Base-by-base conservation (phyloP, 2,888 invertebrate genomes). In the Cataglyphis rosenhaueri region DNA sequence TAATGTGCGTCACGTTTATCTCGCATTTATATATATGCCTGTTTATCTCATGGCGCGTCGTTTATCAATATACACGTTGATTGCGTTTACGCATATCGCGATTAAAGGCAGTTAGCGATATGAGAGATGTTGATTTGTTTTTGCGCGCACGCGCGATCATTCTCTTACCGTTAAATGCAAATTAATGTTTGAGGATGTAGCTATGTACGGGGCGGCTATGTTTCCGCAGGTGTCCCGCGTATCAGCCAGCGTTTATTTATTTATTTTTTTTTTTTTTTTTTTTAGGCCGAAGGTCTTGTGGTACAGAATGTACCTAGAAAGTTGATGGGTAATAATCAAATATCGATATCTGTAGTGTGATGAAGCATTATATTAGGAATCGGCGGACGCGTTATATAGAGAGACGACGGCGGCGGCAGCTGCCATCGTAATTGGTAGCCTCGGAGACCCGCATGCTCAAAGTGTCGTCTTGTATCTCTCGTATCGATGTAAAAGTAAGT, bases 351-450 rank as follows among this genome's bases (percentile, higher is more conserved):
- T 5, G 41, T 74, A 79, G 12, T 68, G 59, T n/a, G 59, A 38
- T 52, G 52, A 48, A 52, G 6, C 25, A 70, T 75, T 35, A 35
- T 35, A 35, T 52, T 82, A 38, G 35, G 55, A 64, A 76, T 78
- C 73, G 78, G 59, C 32, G 57, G 52, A 21, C 48, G 52, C 62
- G 12, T 71, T 62, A 83, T 81, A 66, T 25, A 75, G 59, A 29
- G 4, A 44, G 15, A 44, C 18, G 15, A 41, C 15, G 15, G 44
- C 48, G 18, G 18, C 84, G 84, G 90, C 92, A 90, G 91, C 92
- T 92, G 91, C 89, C 82, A 87, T 91, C 91, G 88, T 92, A 93
- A 93, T 93, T 92, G 91, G 92, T 92, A 92, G 91, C 91, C 91
- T 91, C 87, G 87, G 87, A 91, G 88, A 88, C 92, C 92, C 92